Evolutionary conservation across 92 coral and sea anemone genomes (phyloP), one percentile per base, ranked within the genome.

Genomic region (Chrysogorgia sp.): DNA sequence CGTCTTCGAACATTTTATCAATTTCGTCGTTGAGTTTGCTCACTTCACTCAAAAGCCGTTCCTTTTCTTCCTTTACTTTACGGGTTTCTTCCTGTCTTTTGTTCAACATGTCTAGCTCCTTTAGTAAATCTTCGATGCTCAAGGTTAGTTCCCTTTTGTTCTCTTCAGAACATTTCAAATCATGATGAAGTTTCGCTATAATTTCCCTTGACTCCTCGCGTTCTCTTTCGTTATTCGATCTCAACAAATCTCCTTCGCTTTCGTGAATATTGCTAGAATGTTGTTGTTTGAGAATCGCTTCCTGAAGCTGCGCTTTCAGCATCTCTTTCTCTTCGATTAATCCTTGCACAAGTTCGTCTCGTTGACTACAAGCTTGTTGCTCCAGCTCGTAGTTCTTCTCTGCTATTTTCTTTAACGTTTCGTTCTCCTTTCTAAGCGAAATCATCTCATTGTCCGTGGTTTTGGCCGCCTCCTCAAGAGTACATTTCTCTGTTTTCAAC

Each of bases 381-480:
- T 87, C 87, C 70, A 91, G 77, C 32, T 89, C 94, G 13, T 83
- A 86, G 24, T 88, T 88, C 43, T 91, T 92, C 30, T 92, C 97
- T 52, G 75, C 84, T 40, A 87, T 80, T 23, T 80, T 58, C 59
- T 86, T 92, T 58, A 89, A 81, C 26, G 88, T 90, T 4, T 87
- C 70, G 72, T 96, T 96, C 70, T 96, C 99, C 21, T 96, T 86
- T 26, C 86, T 76, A n/a, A 96, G 86, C 20, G 86, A 78, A 12
- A 49, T 37, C 14, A 96, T 55, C 58, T 90, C 96, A 56, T 90
- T 96, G 26, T 86, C 81, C 21, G 88, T 68, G 45, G 85, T 96
- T 17, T 80, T 63, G 1, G 90, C 81, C 0, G 88, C 90, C 35
- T 86, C 92, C 71, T 92, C 97, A 69, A 83, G 40, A 49, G 87